Base-by-base conservation (phyloP, 2,888 invertebrate species). In the Sesamia inferens region DNA sequence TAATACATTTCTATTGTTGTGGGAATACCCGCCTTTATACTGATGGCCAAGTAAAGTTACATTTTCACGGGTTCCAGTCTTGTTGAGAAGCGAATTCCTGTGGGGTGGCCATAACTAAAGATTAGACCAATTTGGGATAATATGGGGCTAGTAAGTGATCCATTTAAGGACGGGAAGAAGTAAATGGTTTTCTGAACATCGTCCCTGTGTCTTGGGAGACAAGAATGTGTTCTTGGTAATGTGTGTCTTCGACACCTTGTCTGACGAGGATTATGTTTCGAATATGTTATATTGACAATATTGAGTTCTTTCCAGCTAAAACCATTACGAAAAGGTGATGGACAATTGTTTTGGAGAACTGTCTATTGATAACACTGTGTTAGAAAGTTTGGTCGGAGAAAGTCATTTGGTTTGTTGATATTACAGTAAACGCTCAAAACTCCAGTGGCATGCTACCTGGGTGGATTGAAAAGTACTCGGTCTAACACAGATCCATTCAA, bases 51-150 rank as follows among this genome's bases (percentile, higher is more conserved):
- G 76, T 78, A 79, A 88, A 88, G 81, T 85, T 69, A 84, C 76
- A 77, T 55, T 76, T 76, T 78, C 79, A 65, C 77, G 85, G 61
- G 65, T 69, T 76, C 77, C 82, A 68, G 78, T 66, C 74, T 78
- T 75, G 83, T 89, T 88, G 88, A 90, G 90, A 89, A 88, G 89
- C 88, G 87, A 90, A 90, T 90, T 92, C 89, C 88, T 82, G 67
- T 74, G 85, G 82, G 90, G 84, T 1, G 84, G 88, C 88, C 88
- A 90, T 93, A 93, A 92, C 92, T 92, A 92, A 91, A 92, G 93
- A 93, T 93, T 93, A 93, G 90, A 88, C 90, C 92, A 91, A 92
- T 93, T 93, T 91, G 86, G 89, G 85, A 87, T 89, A 90, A 91
- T 92, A 91, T 90, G 90, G 90, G 87, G 85, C 87, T 88, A 88